Base-by-base conservation (phyloP, 1,140 invertebrate genomes). In the Neodiprion lecontei region DNA sequence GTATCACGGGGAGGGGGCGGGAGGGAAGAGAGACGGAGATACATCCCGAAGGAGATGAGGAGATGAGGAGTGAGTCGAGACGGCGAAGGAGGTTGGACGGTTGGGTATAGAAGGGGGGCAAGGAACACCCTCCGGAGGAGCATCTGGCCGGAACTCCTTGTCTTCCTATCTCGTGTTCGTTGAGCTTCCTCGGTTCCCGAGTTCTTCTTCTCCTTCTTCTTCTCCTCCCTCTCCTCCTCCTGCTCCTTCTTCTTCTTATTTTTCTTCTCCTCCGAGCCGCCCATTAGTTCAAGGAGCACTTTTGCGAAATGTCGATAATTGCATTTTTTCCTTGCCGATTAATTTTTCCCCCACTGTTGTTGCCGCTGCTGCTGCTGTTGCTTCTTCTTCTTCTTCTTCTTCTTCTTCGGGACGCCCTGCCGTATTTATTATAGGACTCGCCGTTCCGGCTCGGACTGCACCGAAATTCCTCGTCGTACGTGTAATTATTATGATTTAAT, bases 231-330 rank as follows among this genome's bases (percentile, higher is more conserved):
- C 1, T 40, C 28, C 28, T 40, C 5, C 28, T 40, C 28, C 5
- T 40, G 17, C 17, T 21, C 17, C 17, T 40, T 40, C 28, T 40
- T 40, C 28, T 40, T 40, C 28, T 40, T 40, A 40, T 40, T 40
- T 40, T 40, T 40, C 28, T 40, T 40, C 5, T 61, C 53, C 53
- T 17, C 53, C 53, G 53, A 61, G 53, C 53, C 53, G 5, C 9
- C 53, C 53, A 61, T 61, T 61, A 61, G 53, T 61, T 61, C 53
- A 61, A 61, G 53, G 53, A 61, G 53, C 53, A 61, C 53, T 61
- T 61, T 61, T 17, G 53, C 53, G n/a, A 61, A 61, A 61, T 61
- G 53, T 61, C 53, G 53, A 61, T 61, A 61, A 61, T 61, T 61
- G 53, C 53, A 14, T 61, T 61, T 61, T 61, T 61, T 61, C 53